Percentiles rank a stretch among this genome's conserved stretches.
Conservation (phyloP, 2,888 invertebrate species). For the Papilio gigon region DNA sequence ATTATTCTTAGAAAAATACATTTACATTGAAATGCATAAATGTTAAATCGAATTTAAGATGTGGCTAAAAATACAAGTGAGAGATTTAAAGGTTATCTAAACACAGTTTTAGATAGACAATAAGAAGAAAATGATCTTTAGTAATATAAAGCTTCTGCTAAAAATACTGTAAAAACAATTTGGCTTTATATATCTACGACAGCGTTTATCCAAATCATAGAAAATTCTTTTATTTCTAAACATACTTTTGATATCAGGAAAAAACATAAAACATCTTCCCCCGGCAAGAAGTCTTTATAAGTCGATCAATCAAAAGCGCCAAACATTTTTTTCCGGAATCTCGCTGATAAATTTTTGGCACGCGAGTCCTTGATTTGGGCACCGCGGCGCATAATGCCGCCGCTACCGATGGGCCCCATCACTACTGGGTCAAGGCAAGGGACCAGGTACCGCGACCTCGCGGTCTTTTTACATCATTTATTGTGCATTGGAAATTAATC, state of each 20-base stretch:
- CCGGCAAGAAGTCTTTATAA: constrained; percentile 23
- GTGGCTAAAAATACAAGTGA: not conserved
- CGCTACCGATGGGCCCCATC: constrained; percentile 51
- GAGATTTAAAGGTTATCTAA: not conserved
- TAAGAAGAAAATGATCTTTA: not conserved
- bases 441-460: constrained; percentile 46
- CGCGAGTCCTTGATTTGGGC: constrained; percentile 51
- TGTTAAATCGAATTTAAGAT: not conserved
- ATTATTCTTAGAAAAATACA: not conserved
- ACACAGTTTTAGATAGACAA: not conserved
- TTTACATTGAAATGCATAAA: not conserved
- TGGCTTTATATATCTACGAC: not conserved
- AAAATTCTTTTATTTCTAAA: not conserved
- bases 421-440: constrained; percentile 59
- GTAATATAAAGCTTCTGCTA: not conserved
- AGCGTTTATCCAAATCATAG: not conserved
- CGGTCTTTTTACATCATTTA: constrained; percentile 45
- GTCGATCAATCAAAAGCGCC: constrained; percentile 41
- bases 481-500: constrained; percentile 18
- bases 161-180: not conserved
- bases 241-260: not conserved
- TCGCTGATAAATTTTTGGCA: constrained; percentile 57
- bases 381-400: constrained; percentile 50
- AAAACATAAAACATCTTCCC: constrained; percentile 16
- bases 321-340: constrained; percentile 50